Evolutionary conservation across 2,797 vertebrate species (phyloP).

Genomic region (Calcarius lapponicus): DNA sequence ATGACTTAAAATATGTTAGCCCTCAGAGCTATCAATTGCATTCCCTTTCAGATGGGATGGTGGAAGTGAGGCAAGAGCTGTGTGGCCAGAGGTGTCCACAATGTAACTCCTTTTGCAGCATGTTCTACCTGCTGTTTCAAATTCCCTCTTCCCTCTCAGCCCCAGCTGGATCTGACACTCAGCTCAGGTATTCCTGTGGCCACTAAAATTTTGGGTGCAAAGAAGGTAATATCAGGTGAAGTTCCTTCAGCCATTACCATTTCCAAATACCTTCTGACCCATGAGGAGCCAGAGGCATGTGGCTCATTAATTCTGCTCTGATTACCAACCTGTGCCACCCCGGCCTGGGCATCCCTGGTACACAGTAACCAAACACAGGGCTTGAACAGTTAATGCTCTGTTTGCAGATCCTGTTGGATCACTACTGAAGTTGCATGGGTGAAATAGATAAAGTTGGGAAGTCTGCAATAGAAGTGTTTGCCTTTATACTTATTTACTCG

Average conservation of each 20-base stretch:
- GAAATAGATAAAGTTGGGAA: conserved; percentile 32
- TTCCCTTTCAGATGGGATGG: background rate
- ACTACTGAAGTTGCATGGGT: conserved; percentile 33
- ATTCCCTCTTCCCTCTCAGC: background rate
- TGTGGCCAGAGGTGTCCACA: background rate
- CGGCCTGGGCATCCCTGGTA: background rate
- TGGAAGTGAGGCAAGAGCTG: background rate
- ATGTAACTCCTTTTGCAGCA: background rate
- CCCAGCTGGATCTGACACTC: background rate
- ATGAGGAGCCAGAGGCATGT: background rate
- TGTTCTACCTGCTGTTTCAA: background rate
- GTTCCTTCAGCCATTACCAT: background rate
- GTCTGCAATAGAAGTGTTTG: conserved; percentile 38
- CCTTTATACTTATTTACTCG: conserved; percentile 54
- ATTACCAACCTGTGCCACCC: background rate
- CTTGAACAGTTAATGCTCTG: background rate
- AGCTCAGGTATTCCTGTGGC: background rate
- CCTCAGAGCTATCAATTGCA: background rate
- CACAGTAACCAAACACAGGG: background rate
- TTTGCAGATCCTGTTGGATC: conserved; percentile 33
- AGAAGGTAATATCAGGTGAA: background rate
- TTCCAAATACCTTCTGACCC: background rate
- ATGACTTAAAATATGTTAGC: background rate
- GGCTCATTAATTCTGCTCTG: background rate
- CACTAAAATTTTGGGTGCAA: background rate